These are phyloP conservation scores for Antigone vipio DNA, from an alignment of 2,113 vertebrate species.

Conservation along the genomic window DNA sequence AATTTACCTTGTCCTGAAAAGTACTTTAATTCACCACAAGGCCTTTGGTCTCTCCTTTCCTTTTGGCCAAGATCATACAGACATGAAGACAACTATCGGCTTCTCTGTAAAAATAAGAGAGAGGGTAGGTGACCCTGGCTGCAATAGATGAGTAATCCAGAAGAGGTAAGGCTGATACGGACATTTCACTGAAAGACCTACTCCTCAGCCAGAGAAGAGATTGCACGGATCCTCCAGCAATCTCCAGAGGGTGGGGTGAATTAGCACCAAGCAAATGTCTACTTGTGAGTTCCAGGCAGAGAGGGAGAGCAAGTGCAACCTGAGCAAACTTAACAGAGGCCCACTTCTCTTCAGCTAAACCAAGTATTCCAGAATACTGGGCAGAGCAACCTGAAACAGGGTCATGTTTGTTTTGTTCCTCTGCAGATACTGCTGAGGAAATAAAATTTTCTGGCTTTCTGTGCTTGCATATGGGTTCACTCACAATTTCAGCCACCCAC, in stretches of 20 bases:
- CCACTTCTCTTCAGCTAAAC: slow-evolving; percentile 5
- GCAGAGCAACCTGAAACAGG: slow-evolving; percentile 55
- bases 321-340: slow-evolving; percentile 32
- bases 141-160: background rate
- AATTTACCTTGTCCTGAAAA: background rate
- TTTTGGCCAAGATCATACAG: background rate
- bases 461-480: slow-evolving; percentile 63
- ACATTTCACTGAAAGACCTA: background rate
- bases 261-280: background rate
- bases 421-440: slow-evolving; percentile 56
- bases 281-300: slow-evolving; percentile 44
- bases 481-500: slow-evolving; percentile 63
- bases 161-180: background rate
- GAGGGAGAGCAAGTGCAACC: slow-evolving; percentile 1
- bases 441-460: slow-evolving; percentile 55
- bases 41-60: background rate
- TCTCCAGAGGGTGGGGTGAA: background rate
- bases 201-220: background rate
- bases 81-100: background rate
- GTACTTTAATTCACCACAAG: background rate
- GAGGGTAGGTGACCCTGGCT: background rate
- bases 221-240: background rate
- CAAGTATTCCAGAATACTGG: slow-evolving; percentile 16
- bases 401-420: slow-evolving; percentile 67
- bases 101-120: background rate